Percentiles rank a stretch among this genome's conserved stretches.
Conservation (phyloP, 2,113 vertebrate genomes). For the Trichechus manatus region DNA sequence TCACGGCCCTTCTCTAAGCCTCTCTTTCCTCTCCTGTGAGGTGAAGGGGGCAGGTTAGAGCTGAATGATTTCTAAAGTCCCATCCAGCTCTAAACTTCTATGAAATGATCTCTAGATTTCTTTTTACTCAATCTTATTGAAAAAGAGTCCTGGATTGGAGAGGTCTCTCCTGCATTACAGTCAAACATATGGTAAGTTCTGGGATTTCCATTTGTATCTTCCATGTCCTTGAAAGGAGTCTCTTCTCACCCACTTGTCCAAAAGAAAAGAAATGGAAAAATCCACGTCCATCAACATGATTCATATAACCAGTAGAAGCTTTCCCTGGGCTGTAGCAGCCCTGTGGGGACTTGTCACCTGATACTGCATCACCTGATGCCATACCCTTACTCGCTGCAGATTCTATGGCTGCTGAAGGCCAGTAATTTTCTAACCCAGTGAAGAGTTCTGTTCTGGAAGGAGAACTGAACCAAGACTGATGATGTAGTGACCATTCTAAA, state of each 20-base stretch:
- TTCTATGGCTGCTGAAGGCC: background rate
- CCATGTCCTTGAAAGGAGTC: background rate
- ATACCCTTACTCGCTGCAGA: background rate
- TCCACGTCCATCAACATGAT: background rate
- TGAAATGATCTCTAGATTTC: background rate
- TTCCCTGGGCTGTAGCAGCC: background rate
- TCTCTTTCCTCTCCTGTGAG: background rate
- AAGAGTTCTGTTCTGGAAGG: background rate
- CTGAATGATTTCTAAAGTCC: background rate
- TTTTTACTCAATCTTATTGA: background rate
- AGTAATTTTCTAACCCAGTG: background rate
- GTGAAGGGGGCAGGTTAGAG: background rate
- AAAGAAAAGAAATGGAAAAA: background rate
- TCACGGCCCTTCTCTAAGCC: background rate
- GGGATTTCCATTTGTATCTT: background rate
- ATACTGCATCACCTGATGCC: background rate
- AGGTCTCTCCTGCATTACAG: background rate
- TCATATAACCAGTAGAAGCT: background rate
- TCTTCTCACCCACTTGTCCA: background rate
- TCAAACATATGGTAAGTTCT: background rate
- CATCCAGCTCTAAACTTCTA: background rate
- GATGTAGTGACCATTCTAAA: background rate
- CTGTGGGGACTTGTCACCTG: no score
- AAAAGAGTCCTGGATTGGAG: background rate
- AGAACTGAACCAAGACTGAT: background rate